Evolutionary conservation across 2,888 invertebrate genomes (phyloP), one percentile per base, ranked within the genome.

Genomic region (Mesorhabditis belari): DNA sequence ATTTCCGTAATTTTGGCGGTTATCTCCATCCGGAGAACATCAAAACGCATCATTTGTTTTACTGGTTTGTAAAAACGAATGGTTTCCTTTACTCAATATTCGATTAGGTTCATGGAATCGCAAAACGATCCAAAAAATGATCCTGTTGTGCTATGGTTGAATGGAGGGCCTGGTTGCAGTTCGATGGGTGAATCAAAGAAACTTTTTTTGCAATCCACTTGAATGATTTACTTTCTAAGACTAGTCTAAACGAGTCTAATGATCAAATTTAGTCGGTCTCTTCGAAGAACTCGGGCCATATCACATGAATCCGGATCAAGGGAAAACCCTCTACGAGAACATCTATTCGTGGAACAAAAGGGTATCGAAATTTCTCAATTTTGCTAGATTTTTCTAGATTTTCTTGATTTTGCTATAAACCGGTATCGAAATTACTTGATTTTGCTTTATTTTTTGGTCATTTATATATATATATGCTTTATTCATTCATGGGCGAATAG

Each of bases 141-240:
- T 61, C 83, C 83, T 17, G 66, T 83, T 2, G 79, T 83, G 3
- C 60, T 73, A 17, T 73, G 73, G 83, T 65, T 83, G 71, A 83
- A 84, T 69, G 84, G 83, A n/a, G 83, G 84, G 17, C 83, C 84
- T 25, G 83, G 83, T 3, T 84, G 84, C 70, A 82, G 82, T 64
- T 83, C 83, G 17, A 69, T 83, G 24, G 75, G 80, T 4, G n/a
- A n/a, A n/a, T n/a, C n/a, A n/a, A n/a, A n/a, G n/a, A n/a, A n/a
- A n/a, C n/a, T n/a, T n/a, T n/a, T n/a, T n/a, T n/a, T n/a, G n/a
- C n/a, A n/a, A n/a, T n/a, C n/a, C n/a, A n/a, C n/a, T n/a, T n/a
- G n/a, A n/a, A n/a, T n/a, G n/a, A n/a, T n/a, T 35, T 35, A 1
- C n/a, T 35, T 35, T 35, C n/a, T 35, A n/a, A 35, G 12, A n/a